Evolutionary conservation across 2,113 vertebrate species (phyloP).

Genomic region (Ailuropoda melanoleuca): DNA sequence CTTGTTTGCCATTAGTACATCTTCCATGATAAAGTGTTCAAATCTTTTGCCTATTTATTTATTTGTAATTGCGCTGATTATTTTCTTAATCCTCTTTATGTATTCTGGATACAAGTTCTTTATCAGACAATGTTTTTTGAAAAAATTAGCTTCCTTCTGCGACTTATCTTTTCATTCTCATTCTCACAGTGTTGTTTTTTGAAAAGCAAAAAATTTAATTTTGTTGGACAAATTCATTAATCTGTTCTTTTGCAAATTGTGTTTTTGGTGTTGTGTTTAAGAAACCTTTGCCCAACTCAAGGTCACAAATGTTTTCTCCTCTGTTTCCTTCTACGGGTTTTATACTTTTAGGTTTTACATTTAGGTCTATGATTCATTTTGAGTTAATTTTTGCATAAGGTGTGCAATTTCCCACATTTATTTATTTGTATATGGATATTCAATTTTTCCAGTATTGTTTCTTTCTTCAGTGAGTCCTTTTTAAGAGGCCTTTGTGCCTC

Average conservation of each 20-base stretch:
- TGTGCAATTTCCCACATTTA: not conserved
- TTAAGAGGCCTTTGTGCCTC: not conserved
- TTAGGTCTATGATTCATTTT: conserved; percentile 27
- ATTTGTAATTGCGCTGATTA: not conserved
- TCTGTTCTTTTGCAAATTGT: not conserved
- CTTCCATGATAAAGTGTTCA: not conserved
- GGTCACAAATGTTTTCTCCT: not conserved
- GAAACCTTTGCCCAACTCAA: not conserved
- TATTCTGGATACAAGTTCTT: conserved; percentile 4
- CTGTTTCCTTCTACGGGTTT: not conserved
- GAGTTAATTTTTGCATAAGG: not conserved
- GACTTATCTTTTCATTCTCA: not conserved
- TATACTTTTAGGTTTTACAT: not conserved
- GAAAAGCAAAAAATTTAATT: not conserved
- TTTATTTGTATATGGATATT: not conserved
- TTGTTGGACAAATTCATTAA: not conserved
- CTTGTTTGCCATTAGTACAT: not conserved
- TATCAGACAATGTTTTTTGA: not conserved
- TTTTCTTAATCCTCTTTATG: not conserved
- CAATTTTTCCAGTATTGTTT: not conserved
- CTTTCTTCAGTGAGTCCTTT: not conserved
- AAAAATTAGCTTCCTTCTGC: not conserved
- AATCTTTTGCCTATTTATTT: not conserved
- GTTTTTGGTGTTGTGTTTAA: not conserved
- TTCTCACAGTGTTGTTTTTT: not conserved